These are phyloP conservation scores for Strix aluco DNA, from an alignment of 2,113 vertebrate species.

Conservation along the genomic window DNA sequence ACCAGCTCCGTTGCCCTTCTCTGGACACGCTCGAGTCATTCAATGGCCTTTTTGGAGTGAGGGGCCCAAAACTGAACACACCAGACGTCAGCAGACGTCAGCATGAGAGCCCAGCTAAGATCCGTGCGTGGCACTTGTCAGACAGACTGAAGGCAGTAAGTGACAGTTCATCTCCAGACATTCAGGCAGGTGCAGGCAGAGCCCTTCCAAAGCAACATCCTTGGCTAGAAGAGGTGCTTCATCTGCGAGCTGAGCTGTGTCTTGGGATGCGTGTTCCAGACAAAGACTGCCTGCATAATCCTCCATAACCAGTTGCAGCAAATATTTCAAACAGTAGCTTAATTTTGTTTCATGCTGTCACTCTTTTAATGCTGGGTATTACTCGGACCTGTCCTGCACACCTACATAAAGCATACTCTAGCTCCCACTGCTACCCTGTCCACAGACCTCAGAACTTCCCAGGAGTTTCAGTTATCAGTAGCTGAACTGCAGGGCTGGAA, in stretches of 20 bases:
- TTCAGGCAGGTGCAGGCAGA: background rate
- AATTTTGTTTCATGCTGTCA: background rate
- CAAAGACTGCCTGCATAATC: background rate
- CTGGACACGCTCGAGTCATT: too few species aligned
- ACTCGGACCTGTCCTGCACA: background rate
- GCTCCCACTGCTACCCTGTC: background rate
- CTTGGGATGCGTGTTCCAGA: background rate
- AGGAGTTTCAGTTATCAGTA: background rate
- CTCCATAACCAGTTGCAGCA: background rate
- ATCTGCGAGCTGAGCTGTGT: background rate
- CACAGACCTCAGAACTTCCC: background rate
- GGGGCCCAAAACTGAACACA: too few species aligned
- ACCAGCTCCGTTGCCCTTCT: too few species aligned
- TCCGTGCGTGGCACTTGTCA: background rate
- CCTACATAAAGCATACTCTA: accelerated
- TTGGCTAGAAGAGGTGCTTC: background rate
- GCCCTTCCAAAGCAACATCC: background rate
- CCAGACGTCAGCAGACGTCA: background rate
- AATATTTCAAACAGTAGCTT: background rate
- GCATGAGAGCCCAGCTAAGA: background rate
- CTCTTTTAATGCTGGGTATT: background rate
- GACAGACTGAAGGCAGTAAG: background rate
- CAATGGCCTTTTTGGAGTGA: too few species aligned
- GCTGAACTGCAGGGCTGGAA: background rate
- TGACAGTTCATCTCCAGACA: background rate